Evolutionary conservation across 2,797 vertebrate species (phyloP), one percentile per base, ranked within the genome.

Genomic region (Aotus griseimembra): DNA sequence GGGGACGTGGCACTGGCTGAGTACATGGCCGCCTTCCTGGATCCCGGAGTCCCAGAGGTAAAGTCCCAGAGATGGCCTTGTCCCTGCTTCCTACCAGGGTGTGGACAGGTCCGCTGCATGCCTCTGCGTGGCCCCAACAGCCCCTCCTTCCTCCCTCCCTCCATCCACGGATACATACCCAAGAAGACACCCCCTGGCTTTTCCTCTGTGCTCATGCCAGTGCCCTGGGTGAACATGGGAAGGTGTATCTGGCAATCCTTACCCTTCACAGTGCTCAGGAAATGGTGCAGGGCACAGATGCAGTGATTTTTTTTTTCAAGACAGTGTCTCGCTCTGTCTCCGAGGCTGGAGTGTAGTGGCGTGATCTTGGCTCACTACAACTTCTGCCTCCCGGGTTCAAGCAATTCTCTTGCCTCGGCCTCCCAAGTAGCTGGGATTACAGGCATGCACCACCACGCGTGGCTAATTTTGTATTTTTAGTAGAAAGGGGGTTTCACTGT

Each of bases 1-100:
- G 88, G 96, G 1, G 99, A 99, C 2, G 2, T 7, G 0, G 98
- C 97, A 0, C 97, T 99, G 97, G 97, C 98, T n/a, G 98, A 99
- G 64, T 99, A 99, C 58, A 2, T 44, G 0, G 94, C 94, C 1
- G 5, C 98, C 52, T 99, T 99, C 97, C 91, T 98, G 90, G 39
- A 96, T 6, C 1, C 70, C 0, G 67, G 33, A 58, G 17, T 30
- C 72, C 84, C 52, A 44, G 96, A 97, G 97, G 98, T 99, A 72
- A 48, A 58, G 39, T 7, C 57, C 84, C 30, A 0, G 8, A 5
- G n/a, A 19, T 2, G 8, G 70, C 52, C 10, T 22, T 10, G 33
- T 2, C 48, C 33, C 50, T 39, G 33, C 22, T 30, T 30, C 57
- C 88, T 4, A 1, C 0, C 39, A 41, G 20, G 9, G 22, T 4